Evolutionary conservation across 2,888 invertebrate species (phyloP), one percentile per base, ranked within the genome.

Genomic region (Drosophila suboccidentalis): DNA sequence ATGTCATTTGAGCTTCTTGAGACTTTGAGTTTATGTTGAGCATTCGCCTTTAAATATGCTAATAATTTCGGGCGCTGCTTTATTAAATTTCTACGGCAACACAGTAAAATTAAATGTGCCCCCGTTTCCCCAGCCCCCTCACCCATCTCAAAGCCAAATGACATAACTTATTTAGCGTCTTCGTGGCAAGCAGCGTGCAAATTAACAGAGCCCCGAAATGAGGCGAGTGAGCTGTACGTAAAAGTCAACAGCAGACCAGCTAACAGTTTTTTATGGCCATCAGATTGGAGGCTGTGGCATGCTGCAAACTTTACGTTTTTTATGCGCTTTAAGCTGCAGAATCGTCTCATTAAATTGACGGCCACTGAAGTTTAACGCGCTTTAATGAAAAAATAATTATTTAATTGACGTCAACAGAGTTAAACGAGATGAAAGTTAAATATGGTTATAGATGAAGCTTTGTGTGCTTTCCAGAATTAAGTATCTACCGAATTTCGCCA

Each of bases 61-160:
- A 85, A 85, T 89, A 75, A 89, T 84, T 87, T 71, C 67, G 73
- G 71, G 68, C 71, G 72, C 64, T 78, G 76, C 71, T 76, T 89
- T 87, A 89, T 89, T 87, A 87, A 87, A 89, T 87, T 87, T 87
- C 78, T 74, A 85, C 80, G 74, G 82, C 78, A 80, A 71, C 75
- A 58, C 73, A 72, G 73, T 68, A 55, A 89, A 79, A 81, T 64
- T 65, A 87, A 78, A 82, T 70, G 60, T 61, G 46, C 61, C 36
- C 22, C 39, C 36, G 22, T 29, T 13, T 13, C 34, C 13, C 13
- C 5, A 13, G 3, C 11, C 34, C 22, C 10, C 3, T 15, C 38
- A 1, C 19, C 8, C 8, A 41, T 11, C n/a, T 38, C 39, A 11
- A 51, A 39, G 47, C 36, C 55, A 78, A 86, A 75, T 83, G 76